A percentile compares a stretch with the other conserved stretches of the same genome.
These are phyloP conservation scores for Ceratina japonica DNA, from an alignment of 1,140 invertebrate genomes.

Conservation along the genomic window DNA sequence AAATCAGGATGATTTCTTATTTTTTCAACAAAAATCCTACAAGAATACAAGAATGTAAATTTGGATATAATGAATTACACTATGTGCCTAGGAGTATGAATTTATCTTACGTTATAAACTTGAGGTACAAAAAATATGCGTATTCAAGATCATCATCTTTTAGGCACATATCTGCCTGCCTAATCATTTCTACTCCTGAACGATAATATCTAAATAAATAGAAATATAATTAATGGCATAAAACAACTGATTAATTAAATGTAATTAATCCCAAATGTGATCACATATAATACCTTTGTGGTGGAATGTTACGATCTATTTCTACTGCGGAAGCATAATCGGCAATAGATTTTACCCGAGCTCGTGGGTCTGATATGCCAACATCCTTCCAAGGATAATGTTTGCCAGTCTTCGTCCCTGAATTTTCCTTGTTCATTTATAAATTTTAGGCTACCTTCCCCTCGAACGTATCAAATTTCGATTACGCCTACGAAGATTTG, in stretches of 20 bases:
- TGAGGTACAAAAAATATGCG: slow-evolving; percentile 94
- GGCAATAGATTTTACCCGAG: slow-evolving; percentile 83
- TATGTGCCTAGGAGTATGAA: neutral
- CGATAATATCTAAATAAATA: slow-evolving; percentile 85
- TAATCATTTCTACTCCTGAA: slow-evolving; percentile 92
- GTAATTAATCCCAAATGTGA: neutral
- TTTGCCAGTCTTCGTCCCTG: slow-evolving; percentile 27
- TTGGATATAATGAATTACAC: neutral
- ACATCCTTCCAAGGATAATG: slow-evolving; percentile 59
- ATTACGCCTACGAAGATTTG: slow-evolving; percentile 9
- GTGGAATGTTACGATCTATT: slow-evolving; percentile 87
- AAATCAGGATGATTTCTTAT: slow-evolving; percentile 93
- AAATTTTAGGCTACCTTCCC: slow-evolving; percentile 53
- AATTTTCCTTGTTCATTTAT: slow-evolving; percentile 53
- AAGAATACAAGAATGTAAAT: slow-evolving; percentile 58
- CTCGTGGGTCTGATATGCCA: slow-evolving; percentile 79
- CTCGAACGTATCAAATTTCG: slow-evolving; percentile 4
- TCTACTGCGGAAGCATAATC: slow-evolving; percentile 85
- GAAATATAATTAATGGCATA: slow-evolving; percentile 1
- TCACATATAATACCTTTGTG: slow-evolving; percentile 81
- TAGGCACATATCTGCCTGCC: slow-evolving; percentile 93
- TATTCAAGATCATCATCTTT: slow-evolving; percentile 92
- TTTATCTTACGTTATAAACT: slow-evolving; percentile 89
- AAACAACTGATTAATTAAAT: slow-evolving; percentile 83
- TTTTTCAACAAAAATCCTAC: slow-evolving; percentile 93